These are phyloP conservation scores for Exaiptasia diaphana DNA, from an alignment of 64 coral and sea anemone species.

Conservation along the genomic window DNA sequence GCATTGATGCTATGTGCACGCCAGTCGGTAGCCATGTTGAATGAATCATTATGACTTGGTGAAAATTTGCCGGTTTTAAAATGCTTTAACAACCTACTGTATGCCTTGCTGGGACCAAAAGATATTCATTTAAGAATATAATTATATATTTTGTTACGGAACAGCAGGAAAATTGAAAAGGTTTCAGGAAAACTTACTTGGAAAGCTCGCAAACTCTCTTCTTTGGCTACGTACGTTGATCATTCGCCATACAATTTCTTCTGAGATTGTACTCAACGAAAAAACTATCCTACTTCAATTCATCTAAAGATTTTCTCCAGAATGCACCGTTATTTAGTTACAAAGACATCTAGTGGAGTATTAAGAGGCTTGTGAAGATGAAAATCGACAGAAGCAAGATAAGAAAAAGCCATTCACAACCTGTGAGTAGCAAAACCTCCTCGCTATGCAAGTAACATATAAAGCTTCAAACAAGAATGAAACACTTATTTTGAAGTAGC, in stretches of 20 bases:
- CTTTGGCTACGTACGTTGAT: neutral
- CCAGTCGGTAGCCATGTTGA: constrained; percentile 85
- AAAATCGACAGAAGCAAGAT: constrained; percentile 98
- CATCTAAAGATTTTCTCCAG: neutral
- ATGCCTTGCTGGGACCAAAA: neutral
- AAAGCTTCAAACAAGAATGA: neutral
- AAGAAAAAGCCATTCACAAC: constrained; percentile 90
- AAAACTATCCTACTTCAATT: neutral
- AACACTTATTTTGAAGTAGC: neutral
- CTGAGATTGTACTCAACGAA: neutral
- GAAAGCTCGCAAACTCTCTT: neutral
- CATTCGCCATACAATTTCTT: neutral
- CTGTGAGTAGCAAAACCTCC: constrained; percentile 52
- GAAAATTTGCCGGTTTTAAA: constrained; percentile 28
- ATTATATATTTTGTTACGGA: too few relatives aligned
- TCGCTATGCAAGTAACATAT: neutral
- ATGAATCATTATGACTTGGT: constrained; percentile 80
- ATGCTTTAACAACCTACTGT: constrained; percentile 1
- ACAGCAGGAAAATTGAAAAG: too few relatives aligned
- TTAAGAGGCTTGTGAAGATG: constrained; percentile 43
- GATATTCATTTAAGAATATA: neutral
- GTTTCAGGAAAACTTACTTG: too few relatives aligned
- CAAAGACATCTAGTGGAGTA: constrained; percentile 7
- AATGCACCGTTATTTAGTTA: constrained; percentile 21
- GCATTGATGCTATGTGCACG: constrained; percentile 47